Evolutionary conservation across 2,113 vertebrate species (phyloP).

Genomic region (Hippoglossus stenolepis): DNA sequence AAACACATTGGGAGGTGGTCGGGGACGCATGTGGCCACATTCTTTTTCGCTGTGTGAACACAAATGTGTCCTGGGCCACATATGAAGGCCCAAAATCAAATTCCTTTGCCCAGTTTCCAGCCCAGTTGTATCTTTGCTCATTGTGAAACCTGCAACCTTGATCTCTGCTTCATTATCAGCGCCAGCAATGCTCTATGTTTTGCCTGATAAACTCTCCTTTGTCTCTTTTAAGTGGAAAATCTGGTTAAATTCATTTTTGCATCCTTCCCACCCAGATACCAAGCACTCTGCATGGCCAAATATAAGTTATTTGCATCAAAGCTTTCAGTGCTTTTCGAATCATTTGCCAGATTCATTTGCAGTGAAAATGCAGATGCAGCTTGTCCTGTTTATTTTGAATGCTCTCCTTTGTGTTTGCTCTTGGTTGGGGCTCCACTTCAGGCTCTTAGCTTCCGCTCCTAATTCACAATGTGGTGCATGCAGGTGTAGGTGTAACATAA

Average conservation of each 20-base stretch:
- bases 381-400: constrained; percentile 3
- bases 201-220: constrained; percentile 9
- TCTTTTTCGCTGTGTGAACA: no score
- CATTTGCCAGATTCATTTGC: no score
- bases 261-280: neutral
- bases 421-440: constrained; percentile 40
- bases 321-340: neutral
- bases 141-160: constrained; percentile 15
- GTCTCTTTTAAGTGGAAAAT: constrained; percentile 16
- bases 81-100: neutral
- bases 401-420: constrained; percentile 35
- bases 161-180: constrained; percentile 14
- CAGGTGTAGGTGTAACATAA: constrained; percentile 28
- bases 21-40: no score
- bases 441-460: neutral
- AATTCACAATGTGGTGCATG: constrained; percentile 50
- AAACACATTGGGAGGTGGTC: no score
- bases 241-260: neutral
- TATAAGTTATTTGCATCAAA: constrained; percentile 1
- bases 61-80: no score
- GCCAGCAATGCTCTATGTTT: constrained; percentile 43
- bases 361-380: no score
- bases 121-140: constrained; percentile 43
- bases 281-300: constrained; percentile 14
- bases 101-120: constrained; percentile 60